Percentiles rank a stretch among this genome's conserved stretches.
Evolutionary conservation across 2,113 vertebrate species (phyloP).

Genomic region (Numenius arquata): DNA sequence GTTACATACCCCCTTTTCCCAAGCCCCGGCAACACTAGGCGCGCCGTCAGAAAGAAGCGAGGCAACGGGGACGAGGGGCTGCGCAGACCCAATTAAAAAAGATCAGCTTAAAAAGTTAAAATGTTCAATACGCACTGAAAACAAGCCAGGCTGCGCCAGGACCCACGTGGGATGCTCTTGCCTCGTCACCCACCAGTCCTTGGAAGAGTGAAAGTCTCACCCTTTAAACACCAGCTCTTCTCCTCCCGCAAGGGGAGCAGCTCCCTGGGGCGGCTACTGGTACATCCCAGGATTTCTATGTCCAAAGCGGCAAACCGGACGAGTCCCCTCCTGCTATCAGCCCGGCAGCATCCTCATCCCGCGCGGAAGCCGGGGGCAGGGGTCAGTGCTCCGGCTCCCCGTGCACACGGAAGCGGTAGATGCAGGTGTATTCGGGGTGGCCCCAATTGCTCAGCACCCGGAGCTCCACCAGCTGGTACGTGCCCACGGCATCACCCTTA

Average conservation of each 20-base stretch:
- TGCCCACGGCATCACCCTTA: slow-evolving; percentile 51
- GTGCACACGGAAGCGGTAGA: slow-evolving; percentile 95
- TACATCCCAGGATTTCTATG: not conserved
- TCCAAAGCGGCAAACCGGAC: not conserved
- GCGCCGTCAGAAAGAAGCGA: not conserved
- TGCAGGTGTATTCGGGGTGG: slow-evolving; percentile 91
- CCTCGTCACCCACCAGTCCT: not conserved
- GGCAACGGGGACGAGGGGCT: not conserved
- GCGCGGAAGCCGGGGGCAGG: rapidly evolving
- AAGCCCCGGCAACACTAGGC: not conserved
- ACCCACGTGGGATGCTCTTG: not conserved
- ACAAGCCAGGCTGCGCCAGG: not conserved
- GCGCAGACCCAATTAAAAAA: not conserved
- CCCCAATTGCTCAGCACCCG: slow-evolving; percentile 93
- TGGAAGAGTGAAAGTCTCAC: not conserved
- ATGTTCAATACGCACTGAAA: not conserved
- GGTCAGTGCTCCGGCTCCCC: slow-evolving; percentile 72
- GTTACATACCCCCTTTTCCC: not conserved
- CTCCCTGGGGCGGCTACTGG: not conserved
- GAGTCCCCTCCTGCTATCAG: not conserved
- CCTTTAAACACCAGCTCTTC: not conserved
- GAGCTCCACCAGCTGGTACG: slow-evolving; percentile 80
- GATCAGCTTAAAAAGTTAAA: slow-evolving; percentile 16
- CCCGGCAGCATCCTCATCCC: not conserved
- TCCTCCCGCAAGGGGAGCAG: not conserved